Conservation (phyloP, 2,888 invertebrate genomes). For the Dasypolia templi region DNA sequence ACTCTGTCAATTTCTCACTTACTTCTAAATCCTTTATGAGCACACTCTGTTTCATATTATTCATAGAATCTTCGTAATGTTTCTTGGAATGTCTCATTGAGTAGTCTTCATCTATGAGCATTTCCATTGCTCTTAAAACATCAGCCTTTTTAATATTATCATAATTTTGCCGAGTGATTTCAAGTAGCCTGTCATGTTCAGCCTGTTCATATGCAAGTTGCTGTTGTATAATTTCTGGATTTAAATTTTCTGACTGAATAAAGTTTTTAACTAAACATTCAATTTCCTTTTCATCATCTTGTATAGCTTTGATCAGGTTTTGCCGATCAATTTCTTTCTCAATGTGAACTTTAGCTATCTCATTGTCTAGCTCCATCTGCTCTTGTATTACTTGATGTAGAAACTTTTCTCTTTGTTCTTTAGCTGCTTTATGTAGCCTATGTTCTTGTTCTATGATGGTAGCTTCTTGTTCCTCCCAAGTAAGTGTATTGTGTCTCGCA, state of each 20-base stretch:
- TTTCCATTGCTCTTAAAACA: conserved; percentile 93
- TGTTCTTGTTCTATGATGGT: conserved; percentile 92
- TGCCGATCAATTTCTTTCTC: conserved; percentile 91
- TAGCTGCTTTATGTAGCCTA: conserved; percentile 91
- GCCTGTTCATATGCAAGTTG: conserved; percentile 92
- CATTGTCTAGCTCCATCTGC: conserved; percentile 92
- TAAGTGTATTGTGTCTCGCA: conserved; percentile 75
- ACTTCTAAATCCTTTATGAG: conserved; percentile 90
- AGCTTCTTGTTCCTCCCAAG: conserved; percentile 92
- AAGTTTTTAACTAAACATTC: conserved; percentile 91
- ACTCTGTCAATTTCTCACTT: conserved; percentile 90
- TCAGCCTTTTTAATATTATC: conserved; percentile 92
- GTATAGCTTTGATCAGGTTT: conserved; percentile 91
- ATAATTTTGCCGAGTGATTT: conserved; percentile 90
- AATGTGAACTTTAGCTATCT: conserved; percentile 93
- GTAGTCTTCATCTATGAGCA: conserved; percentile 92
- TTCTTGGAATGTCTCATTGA: conserved; percentile 90
- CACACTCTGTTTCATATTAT: conserved; percentile 92
- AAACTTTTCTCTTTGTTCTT: conserved; percentile 91
- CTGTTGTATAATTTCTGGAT: conserved; percentile 91
- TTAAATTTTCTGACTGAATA: conserved; percentile 90
- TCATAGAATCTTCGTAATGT: conserved; percentile 92
- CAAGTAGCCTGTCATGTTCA: conserved; percentile 92
- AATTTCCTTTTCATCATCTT: conserved; percentile 92
- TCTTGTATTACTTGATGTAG: conserved; percentile 89